Evolutionary conservation across 2,113 vertebrate genomes (phyloP).

Genomic region (Glaucidium brasilianum): DNA sequence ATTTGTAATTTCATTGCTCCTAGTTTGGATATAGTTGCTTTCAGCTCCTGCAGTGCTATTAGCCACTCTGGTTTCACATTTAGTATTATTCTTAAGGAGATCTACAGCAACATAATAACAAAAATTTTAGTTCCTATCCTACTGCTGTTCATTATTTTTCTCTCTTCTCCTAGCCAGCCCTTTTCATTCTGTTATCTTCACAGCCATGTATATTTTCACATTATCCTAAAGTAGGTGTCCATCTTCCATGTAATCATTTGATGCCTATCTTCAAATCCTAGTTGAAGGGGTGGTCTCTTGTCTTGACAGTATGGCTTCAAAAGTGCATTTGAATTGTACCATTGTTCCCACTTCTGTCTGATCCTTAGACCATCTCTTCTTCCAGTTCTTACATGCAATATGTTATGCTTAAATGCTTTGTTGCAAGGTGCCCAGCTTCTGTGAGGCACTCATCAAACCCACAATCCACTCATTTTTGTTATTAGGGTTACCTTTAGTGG

Average conservation of each 20-base stretch:
- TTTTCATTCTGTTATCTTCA: neutral
- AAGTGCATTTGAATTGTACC: neutral
- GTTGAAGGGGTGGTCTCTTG: neutral
- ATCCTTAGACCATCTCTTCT: neutral
- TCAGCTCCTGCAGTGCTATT: neutral
- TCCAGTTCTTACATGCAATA: neutral
- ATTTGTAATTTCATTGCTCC: neutral
- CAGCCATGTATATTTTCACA: neutral
- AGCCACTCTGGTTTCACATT: neutral
- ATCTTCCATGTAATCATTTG: neutral
- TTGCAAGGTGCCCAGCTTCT: neutral
- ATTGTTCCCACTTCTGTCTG: neutral
- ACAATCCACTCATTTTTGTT: neutral
- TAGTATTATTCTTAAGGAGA: neutral
- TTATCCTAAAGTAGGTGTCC: neutral
- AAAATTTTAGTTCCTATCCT: neutral
- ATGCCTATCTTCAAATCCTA: neutral
- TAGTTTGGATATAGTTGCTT: neutral
- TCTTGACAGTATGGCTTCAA: neutral
- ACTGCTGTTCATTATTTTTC: neutral
- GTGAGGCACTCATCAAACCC: neutral
- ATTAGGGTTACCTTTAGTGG: neutral
- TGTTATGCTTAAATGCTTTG: neutral
- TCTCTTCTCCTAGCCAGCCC: neutral
- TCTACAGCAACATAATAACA: neutral